These are phyloP conservation scores for Nylanderia fulva DNA, from an alignment of 1,140 invertebrate species.

Conservation along the genomic window DNA sequence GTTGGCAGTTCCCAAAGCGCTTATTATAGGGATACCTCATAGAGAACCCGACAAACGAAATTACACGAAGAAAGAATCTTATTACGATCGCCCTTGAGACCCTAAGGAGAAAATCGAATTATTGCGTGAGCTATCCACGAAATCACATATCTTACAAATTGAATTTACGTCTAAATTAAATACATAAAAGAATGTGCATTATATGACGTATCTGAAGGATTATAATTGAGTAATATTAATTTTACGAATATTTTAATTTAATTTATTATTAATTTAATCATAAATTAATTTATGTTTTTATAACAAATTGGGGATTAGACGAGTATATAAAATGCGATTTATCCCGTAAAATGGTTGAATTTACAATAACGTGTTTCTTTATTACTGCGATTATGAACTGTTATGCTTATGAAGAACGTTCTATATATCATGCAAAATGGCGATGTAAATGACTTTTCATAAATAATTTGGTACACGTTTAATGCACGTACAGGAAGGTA, in stretches of 20 bases:
- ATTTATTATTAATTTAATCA: too few species aligned
- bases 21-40: constrained; percentile 38
- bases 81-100: background rate
- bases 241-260: background rate
- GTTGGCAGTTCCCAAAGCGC: background rate
- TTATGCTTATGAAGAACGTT: background rate
- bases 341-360: background rate
- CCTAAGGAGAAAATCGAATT: constrained; percentile 6
- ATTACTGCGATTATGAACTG: background rate
- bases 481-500: background rate
- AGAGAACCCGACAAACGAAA: constrained; percentile 18
- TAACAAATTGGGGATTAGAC: too few species aligned
- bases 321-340: too few species aligned
- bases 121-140: constrained; percentile 8
- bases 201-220: background rate
- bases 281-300: background rate
- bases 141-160: constrained; percentile 20
- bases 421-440: constrained; percentile 7
- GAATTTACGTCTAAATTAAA: background rate
- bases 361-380: background rate
- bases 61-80: constrained; percentile 26
- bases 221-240: background rate
- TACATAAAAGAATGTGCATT: background rate
- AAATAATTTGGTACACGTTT: background rate
- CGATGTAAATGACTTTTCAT: background rate